A percentile compares a stretch with the other conserved stretches of the same genome.
Conservation (phyloP, 2,888 invertebrate genomes). For the Cantharis rufa region DNA sequence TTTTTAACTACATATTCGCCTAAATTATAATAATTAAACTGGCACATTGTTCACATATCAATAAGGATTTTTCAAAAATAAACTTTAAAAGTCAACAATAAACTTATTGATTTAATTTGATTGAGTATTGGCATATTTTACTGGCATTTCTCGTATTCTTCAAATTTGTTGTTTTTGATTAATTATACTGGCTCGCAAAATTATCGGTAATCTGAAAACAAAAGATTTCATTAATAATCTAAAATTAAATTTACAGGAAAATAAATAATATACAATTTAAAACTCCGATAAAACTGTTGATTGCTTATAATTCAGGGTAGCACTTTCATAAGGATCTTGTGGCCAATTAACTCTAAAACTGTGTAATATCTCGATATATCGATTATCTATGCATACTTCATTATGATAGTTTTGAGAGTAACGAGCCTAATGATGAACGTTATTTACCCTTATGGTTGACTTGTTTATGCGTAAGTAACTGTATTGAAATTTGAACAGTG, state of each 20-base stretch:
- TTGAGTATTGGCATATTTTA: constrained; percentile 1
- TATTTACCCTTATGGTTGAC: background rate
- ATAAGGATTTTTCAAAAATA: background rate
- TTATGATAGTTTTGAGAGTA: background rate
- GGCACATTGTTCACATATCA: constrained; percentile 9
- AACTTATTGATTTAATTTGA: background rate
- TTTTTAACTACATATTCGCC: constrained; percentile 7
- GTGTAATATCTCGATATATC: background rate
- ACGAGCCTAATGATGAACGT: background rate
- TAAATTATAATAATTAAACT: constrained; percentile 8
- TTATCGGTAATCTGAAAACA: constrained; percentile 1
- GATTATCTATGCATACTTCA: background rate
- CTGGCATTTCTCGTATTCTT: background rate
- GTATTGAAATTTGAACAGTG: background rate
- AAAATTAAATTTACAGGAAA: background rate
- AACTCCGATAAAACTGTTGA: background rate
- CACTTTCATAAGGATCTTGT: background rate
- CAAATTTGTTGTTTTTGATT: background rate
- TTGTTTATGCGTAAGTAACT: background rate
- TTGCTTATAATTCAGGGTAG: background rate
- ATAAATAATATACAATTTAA: background rate
- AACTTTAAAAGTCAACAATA: background rate
- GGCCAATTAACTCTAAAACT: background rate
- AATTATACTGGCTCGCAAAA: background rate
- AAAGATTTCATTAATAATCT: background rate